A percentile compares a stretch with the other conserved stretches of the same genome.
phyloP scores from a whole-genome alignment of 2,113 vertebrate genomes.

The Sphaerodactylus townsendi region DNA sequence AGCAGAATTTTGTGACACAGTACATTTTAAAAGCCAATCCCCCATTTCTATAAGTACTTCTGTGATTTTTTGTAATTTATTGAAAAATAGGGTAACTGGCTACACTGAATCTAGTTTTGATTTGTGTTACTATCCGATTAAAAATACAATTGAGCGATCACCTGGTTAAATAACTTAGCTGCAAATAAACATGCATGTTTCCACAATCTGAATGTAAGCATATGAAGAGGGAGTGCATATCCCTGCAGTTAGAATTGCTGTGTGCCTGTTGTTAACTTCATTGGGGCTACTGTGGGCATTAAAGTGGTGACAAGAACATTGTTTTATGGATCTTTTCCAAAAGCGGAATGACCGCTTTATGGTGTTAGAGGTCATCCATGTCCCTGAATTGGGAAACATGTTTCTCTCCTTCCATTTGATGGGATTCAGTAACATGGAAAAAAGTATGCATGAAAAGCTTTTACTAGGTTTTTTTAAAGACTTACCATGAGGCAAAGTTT shows the following conservation, averaged over 20 bases:
- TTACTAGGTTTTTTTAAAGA: background rate
- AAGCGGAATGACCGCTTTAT: background rate
- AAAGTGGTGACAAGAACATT: background rate
- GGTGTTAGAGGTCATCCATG: background rate
- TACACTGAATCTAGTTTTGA: background rate
- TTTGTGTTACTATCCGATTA: no score
- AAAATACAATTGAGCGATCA: background rate
- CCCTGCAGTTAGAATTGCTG: no score
- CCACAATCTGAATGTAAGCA: background rate
- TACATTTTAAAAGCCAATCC: background rate
- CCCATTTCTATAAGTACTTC: background rate
- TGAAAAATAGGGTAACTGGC: background rate
- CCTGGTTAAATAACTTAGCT: background rate
- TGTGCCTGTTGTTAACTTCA: background rate
- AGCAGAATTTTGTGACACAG: background rate
- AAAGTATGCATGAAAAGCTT: background rate
- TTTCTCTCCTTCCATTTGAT: background rate
- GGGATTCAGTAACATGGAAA: no score
- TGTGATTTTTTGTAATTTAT: background rate
- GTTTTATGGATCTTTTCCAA: background rate
- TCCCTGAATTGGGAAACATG: background rate
- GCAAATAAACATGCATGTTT: background rate
- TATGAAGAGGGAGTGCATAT: no score
- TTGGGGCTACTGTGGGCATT: background rate
- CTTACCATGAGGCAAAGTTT: background rate